These are phyloP conservation scores for Anguilla marmorata DNA, from an alignment of 2,797 vertebrate genomes.

Conservation along the genomic window DNA sequence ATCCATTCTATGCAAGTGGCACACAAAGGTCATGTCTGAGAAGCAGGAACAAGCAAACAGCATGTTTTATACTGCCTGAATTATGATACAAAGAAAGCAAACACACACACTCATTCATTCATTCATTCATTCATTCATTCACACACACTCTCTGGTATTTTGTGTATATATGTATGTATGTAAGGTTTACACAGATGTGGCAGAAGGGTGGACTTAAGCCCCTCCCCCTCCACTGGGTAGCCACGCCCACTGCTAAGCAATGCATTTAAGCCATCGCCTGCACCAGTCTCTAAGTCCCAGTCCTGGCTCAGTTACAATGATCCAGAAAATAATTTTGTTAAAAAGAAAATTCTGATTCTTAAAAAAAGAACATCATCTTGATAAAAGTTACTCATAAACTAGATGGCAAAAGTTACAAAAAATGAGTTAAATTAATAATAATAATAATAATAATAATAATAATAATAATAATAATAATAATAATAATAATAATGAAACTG, in stretches of 20 bases:
- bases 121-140: background rate
- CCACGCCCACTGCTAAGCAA: background rate
- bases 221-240: no score
- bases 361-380: constrained; percentile 30
- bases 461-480: background rate
- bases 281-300: constrained; percentile 37
- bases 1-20: background rate
- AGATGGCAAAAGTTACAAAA: constrained; percentile 41
- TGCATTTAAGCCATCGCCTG: background rate
- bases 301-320: constrained; percentile 52
- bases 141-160: constrained; percentile 16
- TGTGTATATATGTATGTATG: background rate
- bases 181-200: background rate
- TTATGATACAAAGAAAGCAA: constrained; percentile 29
- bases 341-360: constrained; percentile 22
- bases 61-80: background rate
- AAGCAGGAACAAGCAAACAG: background rate
- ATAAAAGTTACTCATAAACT: constrained; percentile 22
- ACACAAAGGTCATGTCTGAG: background rate
- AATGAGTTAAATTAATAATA: background rate
- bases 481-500: background rate
- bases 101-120: constrained; percentile 33
- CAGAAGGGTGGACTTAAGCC: background rate
- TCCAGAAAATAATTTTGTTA: constrained; percentile 57
- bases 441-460: background rate